These are phyloP conservation scores for Cynaeus angustus DNA, from an alignment of 2,888 invertebrate genomes.

Conservation along the genomic window DNA sequence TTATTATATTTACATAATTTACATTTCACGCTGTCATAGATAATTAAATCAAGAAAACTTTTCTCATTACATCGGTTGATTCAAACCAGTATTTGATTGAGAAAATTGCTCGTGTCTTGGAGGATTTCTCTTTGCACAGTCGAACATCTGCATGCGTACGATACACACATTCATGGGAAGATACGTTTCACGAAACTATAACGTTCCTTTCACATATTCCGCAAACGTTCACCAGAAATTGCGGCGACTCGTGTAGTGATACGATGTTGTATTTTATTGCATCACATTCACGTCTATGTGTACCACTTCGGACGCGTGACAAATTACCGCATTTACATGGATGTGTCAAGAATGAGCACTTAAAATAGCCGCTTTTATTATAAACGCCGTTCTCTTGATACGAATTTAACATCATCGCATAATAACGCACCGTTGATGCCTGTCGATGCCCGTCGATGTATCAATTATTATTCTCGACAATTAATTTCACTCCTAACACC, in stretches of 20 bases:
- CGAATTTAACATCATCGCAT: constrained; percentile 33
- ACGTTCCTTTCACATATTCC: constrained; percentile 50
- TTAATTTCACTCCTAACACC: constrained; percentile 43
- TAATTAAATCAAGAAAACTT: constrained; percentile 64
- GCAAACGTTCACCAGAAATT: constrained; percentile 52
- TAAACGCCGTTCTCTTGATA: constrained; percentile 40
- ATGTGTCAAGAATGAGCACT: constrained; percentile 58
- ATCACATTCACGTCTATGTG: constrained; percentile 54
- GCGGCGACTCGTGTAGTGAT: constrained; percentile 50
- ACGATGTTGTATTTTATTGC: constrained; percentile 55
- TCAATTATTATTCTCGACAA: constrained; percentile 56
- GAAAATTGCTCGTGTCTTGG: constrained; percentile 48
- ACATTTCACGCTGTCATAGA: constrained; percentile 63
- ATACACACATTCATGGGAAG: constrained; percentile 35
- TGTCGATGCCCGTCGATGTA: constrained; percentile 57
- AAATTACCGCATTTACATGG: constrained; percentile 59
- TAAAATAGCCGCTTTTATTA: constrained; percentile 50
- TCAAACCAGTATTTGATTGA: constrained; percentile 58
- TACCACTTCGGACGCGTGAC: constrained; percentile 56
- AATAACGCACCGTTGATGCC: constrained; percentile 49
- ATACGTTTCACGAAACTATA: constrained; percentile 41
- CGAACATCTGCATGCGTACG: constrained; percentile 30
- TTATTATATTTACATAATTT: constrained; percentile 65
- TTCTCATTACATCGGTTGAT: constrained; percentile 63
- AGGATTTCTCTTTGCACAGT: constrained; percentile 3